phyloP scores from a whole-genome alignment of 2,888 invertebrate species.

The Ormia ochracea region DNA sequence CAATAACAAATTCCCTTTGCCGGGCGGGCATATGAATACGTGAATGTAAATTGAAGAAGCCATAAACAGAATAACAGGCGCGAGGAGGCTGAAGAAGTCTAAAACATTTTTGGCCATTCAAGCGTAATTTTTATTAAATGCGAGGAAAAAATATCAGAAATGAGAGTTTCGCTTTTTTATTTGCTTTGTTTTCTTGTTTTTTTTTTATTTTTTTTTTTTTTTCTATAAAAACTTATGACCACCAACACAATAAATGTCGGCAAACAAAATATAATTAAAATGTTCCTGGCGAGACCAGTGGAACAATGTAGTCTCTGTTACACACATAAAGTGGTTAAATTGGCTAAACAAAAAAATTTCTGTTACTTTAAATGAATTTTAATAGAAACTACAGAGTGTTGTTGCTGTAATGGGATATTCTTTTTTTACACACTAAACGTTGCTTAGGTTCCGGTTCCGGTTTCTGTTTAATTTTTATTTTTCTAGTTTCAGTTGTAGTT shows the following conservation, averaged over 20 bases:
- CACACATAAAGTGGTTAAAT: slow-evolving; percentile 32
- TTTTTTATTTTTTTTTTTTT: neutral
- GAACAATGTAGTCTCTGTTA: slow-evolving; percentile 28
- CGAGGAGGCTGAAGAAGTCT: neutral
- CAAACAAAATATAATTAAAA: slow-evolving; percentile 57
- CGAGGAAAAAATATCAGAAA: no score
- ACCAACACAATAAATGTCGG: slow-evolving; percentile 50
- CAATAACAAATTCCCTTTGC: slow-evolving; percentile 48
- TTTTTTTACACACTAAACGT: neutral
- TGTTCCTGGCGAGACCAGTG: slow-evolving; percentile 48
- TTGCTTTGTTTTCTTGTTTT: no score
- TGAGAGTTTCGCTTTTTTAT: no score
- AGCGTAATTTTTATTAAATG: slow-evolving; percentile 21
- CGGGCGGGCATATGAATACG: no score
- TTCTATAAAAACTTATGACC: slow-evolving; percentile 23
- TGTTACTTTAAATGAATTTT: slow-evolving; percentile 28
- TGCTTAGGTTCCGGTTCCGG: slow-evolving; percentile 2
- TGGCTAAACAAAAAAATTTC: slow-evolving; percentile 21
- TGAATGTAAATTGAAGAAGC: neutral
- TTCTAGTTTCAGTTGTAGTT: neutral
- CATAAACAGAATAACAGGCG: neutral
- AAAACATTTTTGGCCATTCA: neutral
- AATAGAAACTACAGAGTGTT: neutral
- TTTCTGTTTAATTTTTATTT: no score
- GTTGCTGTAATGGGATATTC: neutral